Percentiles rank a stretch among this genome's conserved stretches.
These are phyloP conservation scores for Apostichopus leukothele DNA, from an alignment of 53 echinoderm and acorn worm genomes.

Conservation along the genomic window DNA sequence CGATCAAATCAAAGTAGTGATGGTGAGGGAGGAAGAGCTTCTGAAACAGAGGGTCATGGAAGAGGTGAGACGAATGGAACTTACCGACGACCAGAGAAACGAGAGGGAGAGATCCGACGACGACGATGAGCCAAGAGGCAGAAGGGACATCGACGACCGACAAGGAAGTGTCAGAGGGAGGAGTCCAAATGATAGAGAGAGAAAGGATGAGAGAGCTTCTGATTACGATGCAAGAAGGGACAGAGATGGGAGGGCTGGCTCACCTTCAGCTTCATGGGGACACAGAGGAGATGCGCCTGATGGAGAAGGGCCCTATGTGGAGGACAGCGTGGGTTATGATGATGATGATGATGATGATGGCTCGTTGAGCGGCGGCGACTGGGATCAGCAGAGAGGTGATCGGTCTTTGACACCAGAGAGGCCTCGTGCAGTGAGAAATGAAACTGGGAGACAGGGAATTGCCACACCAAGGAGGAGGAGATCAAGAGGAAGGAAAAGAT, in stretches of 20 bases:
- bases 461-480: not conserved
- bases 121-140: not conserved
- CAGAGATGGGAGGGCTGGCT: not conserved
- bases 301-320: not conserved
- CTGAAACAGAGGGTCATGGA: conserved; percentile 11
- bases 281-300: not conserved
- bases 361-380: not conserved
- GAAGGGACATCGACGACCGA: not conserved
- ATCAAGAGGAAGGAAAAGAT: not conserved
- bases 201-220: not conserved
- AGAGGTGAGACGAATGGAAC: not conserved
- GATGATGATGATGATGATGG: not conserved
- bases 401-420: not conserved
- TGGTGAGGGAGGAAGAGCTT: conserved; percentile 27
- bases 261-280: not conserved
- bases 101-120: not conserved
- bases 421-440: not conserved
- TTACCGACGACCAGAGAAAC: not conserved
- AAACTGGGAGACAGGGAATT: not conserved
- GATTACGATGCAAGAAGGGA: not conserved
- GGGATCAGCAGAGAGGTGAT: not conserved
- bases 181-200: too few species aligned
- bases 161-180: not conserved
- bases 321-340: not conserved
- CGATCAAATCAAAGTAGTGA: conserved; percentile 12